A percentile compares a stretch with the other conserved stretches of the same genome.
These are phyloP conservation scores for Oscarella lobularis DNA, from an alignment of 37 sponge, comb jelly and placozoan species.

Conservation along the genomic window DNA sequence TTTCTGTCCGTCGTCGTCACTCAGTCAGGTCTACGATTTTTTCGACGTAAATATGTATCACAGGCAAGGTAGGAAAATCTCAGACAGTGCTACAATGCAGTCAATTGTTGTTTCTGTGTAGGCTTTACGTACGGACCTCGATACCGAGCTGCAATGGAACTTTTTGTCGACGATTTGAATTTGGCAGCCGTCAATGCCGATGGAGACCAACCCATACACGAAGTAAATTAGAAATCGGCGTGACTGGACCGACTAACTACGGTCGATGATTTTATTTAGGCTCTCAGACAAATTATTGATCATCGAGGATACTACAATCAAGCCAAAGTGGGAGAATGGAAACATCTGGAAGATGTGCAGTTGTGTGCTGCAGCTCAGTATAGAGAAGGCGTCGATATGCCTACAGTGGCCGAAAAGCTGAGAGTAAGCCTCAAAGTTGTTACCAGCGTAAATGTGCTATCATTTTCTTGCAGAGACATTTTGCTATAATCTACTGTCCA, in stretches of 20 bases:
- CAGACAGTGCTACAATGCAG: background rate
- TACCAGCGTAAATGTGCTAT: background rate
- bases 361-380: slow-evolving; percentile 20
- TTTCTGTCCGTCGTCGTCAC: slow-evolving; percentile 21
- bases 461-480: slow-evolving; percentile 36
- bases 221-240: background rate
- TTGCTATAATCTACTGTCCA: slow-evolving; percentile 34
- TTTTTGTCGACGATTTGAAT: slow-evolving; percentile 81
- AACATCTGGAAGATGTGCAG: slow-evolving; percentile 52
- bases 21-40: slow-evolving; percentile 34
- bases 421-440: background rate
- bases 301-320: slow-evolving; percentile 50
- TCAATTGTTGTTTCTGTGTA: slow-evolving; percentile 7
- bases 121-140: slow-evolving; percentile 70
- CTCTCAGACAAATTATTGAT: slow-evolving; percentile 66
- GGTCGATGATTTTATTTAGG: slow-evolving; percentile 18
- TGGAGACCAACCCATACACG: background rate
- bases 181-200: slow-evolving; percentile 8
- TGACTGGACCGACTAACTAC: too few species aligned
- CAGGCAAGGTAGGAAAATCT: slow-evolving; percentile 47
- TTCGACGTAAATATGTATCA: slow-evolving; percentile 58
- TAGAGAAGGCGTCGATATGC: slow-evolving; percentile 1
- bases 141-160: slow-evolving; percentile 37
- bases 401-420: background rate
- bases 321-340: slow-evolving; percentile 44